Evolutionary conservation across 2,888 invertebrate genomes (phyloP).

Genomic region (Epinotia demarniana): DNA sequence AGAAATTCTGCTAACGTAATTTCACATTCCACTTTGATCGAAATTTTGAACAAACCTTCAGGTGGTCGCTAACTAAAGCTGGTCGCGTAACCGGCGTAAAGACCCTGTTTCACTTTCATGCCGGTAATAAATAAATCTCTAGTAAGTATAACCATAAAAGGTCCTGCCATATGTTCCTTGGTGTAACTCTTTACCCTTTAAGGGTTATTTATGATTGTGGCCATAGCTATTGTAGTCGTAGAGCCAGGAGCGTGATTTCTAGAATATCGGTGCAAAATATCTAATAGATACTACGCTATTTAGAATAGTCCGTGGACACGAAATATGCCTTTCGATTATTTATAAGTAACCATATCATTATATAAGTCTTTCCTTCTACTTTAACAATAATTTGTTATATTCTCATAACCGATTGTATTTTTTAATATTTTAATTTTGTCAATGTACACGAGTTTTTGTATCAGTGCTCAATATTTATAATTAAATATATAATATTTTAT

Average conservation of each 20-base stretch:
- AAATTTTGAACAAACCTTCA: too few species aligned
- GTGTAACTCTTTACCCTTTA: slow-evolving; percentile 16
- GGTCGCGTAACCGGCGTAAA: too few species aligned
- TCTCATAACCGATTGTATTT: slow-evolving; percentile 64
- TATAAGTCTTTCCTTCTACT: slow-evolving; percentile 80
- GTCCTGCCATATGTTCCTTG: slow-evolving; percentile 21
- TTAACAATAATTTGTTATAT: slow-evolving; percentile 76
- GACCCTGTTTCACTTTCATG: background rate
- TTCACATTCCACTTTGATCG: too few species aligned
- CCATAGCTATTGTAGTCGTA: slow-evolving; percentile 17
- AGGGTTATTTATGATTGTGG: slow-evolving; percentile 13
- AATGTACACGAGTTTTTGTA: slow-evolving; percentile 75
- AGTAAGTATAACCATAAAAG: background rate
- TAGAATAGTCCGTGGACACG: slow-evolving; percentile 78
- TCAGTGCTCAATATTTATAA: slow-evolving; percentile 78
- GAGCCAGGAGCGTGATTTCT: slow-evolving; percentile 63
- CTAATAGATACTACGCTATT: slow-evolving; percentile 78
- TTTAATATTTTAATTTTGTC: slow-evolving; percentile 62
- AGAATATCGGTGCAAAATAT: slow-evolving; percentile 81
- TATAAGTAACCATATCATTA: slow-evolving; percentile 56
- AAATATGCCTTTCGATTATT: slow-evolving; percentile 55
- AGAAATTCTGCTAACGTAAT: too few species aligned
- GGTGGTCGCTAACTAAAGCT: too few species aligned
- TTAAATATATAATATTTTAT: slow-evolving; percentile 60
- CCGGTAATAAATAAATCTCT: background rate